phyloP scores from a whole-genome alignment of 2,113 vertebrate species.

The Hippopotamus amphibius region DNA sequence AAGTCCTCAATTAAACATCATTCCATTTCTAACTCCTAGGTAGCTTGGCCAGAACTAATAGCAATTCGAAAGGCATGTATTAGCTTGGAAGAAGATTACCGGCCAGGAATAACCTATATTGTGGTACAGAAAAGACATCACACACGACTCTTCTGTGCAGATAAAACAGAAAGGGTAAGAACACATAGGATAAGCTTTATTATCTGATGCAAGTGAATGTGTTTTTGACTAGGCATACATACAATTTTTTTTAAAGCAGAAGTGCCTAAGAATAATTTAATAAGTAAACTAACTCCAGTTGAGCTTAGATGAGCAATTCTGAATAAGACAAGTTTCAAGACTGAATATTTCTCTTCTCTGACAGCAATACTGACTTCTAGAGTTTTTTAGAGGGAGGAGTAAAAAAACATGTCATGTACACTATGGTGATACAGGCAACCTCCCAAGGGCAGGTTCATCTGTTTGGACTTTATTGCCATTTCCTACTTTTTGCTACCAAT shows the following conservation, averaged over 20 bases:
- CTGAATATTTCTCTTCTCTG: slow-evolving; percentile 31
- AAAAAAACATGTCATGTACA: not conserved
- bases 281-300: not conserved
- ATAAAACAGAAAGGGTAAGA: slow-evolving; percentile 98
- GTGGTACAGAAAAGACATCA: slow-evolving; percentile 99
- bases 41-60: slow-evolving; percentile 98
- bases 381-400: not conserved
- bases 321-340: slow-evolving; percentile 15
- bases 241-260: not conserved
- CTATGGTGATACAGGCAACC: not conserved
- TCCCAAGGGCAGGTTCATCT: not conserved
- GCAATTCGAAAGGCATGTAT: slow-evolving; percentile 99
- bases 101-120: slow-evolving; percentile 99
- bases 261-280: not conserved
- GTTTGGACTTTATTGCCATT: not conserved
- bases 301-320: slow-evolving; percentile 21
- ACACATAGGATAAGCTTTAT: not conserved
- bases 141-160: slow-evolving; percentile 98
- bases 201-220: not conserved
- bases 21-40: slow-evolving; percentile 87
- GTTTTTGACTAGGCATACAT: not conserved
- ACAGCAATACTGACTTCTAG: slow-evolving; percentile 25
- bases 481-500: slow-evolving; percentile 16
- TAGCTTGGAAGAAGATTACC: slow-evolving; percentile 98
- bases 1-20: slow-evolving; percentile 44